Base-by-base conservation (phyloP, 2,888 invertebrate species). In the Furcula furcula region DNA sequence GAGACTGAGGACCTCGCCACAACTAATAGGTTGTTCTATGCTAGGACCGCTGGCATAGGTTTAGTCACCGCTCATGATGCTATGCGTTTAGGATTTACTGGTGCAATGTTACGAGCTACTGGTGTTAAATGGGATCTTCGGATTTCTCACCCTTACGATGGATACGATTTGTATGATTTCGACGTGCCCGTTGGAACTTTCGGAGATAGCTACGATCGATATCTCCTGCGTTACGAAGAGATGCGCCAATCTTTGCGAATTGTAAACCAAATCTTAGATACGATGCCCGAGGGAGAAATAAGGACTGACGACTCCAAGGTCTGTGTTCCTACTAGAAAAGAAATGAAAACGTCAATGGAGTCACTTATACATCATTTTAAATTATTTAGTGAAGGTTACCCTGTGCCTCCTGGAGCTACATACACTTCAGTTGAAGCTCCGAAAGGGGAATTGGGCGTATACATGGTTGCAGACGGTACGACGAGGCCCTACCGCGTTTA, bases 281-380 rank as follows among this genome's bases (percentile, higher is more conserved):
- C 94, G 53, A 96, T 97, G 92, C 97, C 97, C 0, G 71, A 81
- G 12, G 96, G 96, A 0, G 94, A 95, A 71, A 84, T 94, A 21
- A 93, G 91, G 73, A 90, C 92, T 0, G 97, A 97, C 64, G 96
- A 97, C 76, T 89, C 92, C 29, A 97, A 97, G 82, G 81, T 96
- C 19, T 76, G 87, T 7, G 92, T 95, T 3, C 97, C 97, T 1
- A 90, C 80, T 20, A 89, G 96, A 46, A 81, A 77, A 2, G 94
- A 95, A 80, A 97, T 97, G 97, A 97, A 97, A 86, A 92, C 91
- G 3, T 91, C 91, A 4, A 97, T 97, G 97, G 97, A 97, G 75
- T 91, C 95, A 0, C 79, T 97, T 26, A 97, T 97, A 60, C 96
- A 97, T 75, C 97, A 97, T 69, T 97, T 97, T 76, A 97, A 97